Base-by-base conservation (phyloP, 2,888 invertebrate species). In the Apoda limacodes region DNA sequence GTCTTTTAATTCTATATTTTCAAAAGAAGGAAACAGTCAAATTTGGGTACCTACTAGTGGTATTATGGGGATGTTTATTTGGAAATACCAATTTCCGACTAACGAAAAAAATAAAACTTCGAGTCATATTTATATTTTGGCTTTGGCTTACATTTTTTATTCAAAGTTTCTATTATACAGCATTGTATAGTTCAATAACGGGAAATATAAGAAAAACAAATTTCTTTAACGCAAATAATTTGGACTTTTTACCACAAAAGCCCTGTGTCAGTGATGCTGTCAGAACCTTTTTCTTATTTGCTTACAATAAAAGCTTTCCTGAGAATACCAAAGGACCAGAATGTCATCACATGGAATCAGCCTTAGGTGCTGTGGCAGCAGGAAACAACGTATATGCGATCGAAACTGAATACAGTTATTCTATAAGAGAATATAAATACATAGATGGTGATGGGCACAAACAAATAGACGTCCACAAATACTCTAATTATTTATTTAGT, bases 141-240 rank as follows among this genome's bases (percentile, higher is more conserved):
- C 48, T 66, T 36, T 59, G 60, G 56, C 71, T 65, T 19, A 56
- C 67, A 21, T 72, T 61, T 38, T 67, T 60, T 25, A 55, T 71
- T 7, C 43, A 39, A 3, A 66, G 47, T 35, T 70, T 74, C 40
- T 74, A 70, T 33, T 63, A 55, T 25, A 65, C 68, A 4, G 55
- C 59, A 9, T 40, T 68, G 13, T 60, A 54, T 32, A 62, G 64
- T 40, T 51, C 67, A 21, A 43, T 64, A 17, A 54, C 65, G n/a
- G 45, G 52, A 9, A 50, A 55, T 9, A 48, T 50, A 4, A 52
- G 49, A 13, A 46, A 49, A 20, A 44, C 37, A 21, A 37, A 9
- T 14, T 45, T 39, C 4, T 31, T 56, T 21, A 44, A 44, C 14
- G 34, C 42, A 1, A 48, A 50, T 2, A 42, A 56, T 26, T 38